These are phyloP conservation scores for Cryptocephalus moraei DNA, from an alignment of 2,888 invertebrate species.

Conservation along the genomic window DNA sequence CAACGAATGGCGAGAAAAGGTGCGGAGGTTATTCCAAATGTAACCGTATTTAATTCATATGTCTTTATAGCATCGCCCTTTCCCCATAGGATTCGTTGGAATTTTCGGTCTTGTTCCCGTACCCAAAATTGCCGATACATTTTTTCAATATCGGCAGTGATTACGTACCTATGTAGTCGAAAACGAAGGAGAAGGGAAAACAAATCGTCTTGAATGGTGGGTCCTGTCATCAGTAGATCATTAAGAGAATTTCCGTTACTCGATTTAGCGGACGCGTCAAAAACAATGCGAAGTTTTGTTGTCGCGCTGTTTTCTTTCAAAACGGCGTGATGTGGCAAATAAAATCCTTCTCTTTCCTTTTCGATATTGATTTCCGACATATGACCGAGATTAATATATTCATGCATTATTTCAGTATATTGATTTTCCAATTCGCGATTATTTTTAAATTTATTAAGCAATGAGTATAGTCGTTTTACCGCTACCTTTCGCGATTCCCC, in stretches of 20 bases:
- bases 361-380: not conserved
- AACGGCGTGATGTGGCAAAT: conserved; percentile 14
- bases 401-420: not conserved
- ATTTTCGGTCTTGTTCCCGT: too few species aligned
- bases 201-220: too few species aligned
- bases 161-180: conserved; percentile 13
- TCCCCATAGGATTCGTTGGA: conserved; percentile 14
- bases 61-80: conserved; percentile 1
- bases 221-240: too few species aligned
- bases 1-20: too few species aligned
- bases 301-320: conserved; percentile 18
- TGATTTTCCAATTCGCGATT: not conserved
- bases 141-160: conserved; percentile 18
- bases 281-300: too few species aligned
- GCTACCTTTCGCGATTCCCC: too few species aligned
- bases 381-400: not conserved
- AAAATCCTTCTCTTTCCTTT: conserved; percentile 3
- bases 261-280: too few species aligned
- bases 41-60: too few species aligned
- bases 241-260: too few species aligned
- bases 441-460: not conserved
- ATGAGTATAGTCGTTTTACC: not conserved
- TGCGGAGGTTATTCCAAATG: too few species aligned
- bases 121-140: conserved; percentile 18
- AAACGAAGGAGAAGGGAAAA: conserved; percentile 18